phyloP scores from a whole-genome alignment of 1,140 invertebrate species.

The Parapsyche elsis region DNA sequence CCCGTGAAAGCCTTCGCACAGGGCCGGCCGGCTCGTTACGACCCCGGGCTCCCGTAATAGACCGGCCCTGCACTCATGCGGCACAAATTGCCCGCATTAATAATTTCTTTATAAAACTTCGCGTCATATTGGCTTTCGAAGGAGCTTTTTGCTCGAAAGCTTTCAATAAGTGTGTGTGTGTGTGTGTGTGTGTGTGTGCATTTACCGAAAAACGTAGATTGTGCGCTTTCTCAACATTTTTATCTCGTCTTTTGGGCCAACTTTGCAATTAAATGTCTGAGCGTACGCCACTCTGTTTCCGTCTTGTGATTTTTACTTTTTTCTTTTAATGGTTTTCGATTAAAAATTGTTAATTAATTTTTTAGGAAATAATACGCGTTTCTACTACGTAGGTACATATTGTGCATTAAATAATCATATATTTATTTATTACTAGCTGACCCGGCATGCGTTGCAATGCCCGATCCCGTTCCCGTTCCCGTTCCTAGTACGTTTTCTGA shows the following conservation, averaged over 20 bases:
- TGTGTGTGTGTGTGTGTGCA: neutral
- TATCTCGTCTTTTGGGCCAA: constrained; percentile 39
- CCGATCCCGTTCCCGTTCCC: no score
- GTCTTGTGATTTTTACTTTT: constrained; percentile 14
- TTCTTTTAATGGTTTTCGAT: neutral
- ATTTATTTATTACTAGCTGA: no score
- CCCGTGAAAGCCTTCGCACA: constrained; percentile 17
- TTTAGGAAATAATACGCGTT: neutral
- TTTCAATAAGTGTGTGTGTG: no score
- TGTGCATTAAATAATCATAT: no score
- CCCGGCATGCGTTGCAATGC: no score
- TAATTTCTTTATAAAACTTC: constrained; percentile 54
- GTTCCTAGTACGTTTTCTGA: no score
- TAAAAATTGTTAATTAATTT: constrained; percentile 21
- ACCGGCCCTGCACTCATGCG: constrained; percentile 37
- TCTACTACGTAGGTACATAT: no score
- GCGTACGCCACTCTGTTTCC: constrained; percentile 3
- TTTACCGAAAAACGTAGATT: constrained; percentile 2
- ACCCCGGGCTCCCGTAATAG: constrained; percentile 36
- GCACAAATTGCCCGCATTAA: constrained; percentile 56
- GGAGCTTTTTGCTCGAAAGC: constrained; percentile 20
- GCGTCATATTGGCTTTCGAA: constrained; percentile 46
- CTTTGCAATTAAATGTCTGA: constrained; percentile 19
- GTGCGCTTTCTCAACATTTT: constrained; percentile 12
- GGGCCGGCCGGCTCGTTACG: constrained; percentile 33